Evolutionary conservation across 2,113 vertebrate genomes (phyloP).

Genomic region (Gambusia affinis): DNA sequence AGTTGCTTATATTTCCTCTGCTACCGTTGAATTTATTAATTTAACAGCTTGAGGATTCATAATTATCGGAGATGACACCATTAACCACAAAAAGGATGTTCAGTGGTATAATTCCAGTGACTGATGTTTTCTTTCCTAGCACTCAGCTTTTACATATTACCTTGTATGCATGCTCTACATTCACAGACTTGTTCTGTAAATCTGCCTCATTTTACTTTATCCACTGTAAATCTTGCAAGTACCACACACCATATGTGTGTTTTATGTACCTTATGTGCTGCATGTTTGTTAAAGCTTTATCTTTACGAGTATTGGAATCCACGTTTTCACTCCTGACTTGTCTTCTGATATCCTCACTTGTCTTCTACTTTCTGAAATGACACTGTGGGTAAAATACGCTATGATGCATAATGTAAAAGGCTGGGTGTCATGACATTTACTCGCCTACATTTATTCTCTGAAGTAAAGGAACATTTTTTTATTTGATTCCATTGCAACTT

Average conservation of each 20-base stretch:
- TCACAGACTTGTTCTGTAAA: background rate
- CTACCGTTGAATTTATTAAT: background rate
- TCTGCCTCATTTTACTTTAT: background rate
- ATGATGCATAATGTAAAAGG: conserved; percentile 49
- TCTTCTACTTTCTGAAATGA: conserved; percentile 31
- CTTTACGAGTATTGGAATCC: background rate
- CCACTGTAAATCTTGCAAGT: background rate
- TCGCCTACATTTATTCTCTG: conserved; percentile 29
- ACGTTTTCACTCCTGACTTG: conserved; percentile 4
- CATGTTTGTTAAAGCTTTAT: background rate
- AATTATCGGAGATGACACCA: conserved; percentile 4
- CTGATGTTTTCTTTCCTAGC: background rate
- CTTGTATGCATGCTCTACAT: too few species aligned
- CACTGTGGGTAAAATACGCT: conserved; percentile 26
- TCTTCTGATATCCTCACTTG: background rate
- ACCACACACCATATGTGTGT: background rate
- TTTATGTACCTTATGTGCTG: background rate
- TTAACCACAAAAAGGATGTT: background rate
- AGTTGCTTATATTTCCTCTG: background rate
- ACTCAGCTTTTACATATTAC: background rate
- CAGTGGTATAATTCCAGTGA: background rate
- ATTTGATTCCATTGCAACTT: conserved; percentile 18
- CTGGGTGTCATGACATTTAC: conserved; percentile 54
- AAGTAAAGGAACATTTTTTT: conserved; percentile 30
- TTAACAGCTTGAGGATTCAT: conserved; percentile 11